phyloP scores from a whole-genome alignment of 2,797 vertebrate species.

The Lacerta agilis region DNA sequence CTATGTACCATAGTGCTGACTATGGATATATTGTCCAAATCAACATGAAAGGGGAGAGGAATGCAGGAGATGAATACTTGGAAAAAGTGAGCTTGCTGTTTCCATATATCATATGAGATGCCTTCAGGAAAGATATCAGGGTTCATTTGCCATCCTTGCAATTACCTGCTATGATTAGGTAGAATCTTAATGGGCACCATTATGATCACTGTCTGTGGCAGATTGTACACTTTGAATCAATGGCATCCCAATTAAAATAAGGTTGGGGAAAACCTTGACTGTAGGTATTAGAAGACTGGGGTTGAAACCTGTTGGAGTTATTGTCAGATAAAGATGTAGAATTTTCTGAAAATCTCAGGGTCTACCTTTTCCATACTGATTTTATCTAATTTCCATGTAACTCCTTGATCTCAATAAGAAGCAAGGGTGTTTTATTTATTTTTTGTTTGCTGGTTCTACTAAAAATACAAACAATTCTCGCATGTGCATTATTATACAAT shows the following conservation, averaged over 20 bases:
- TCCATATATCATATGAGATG: background rate
- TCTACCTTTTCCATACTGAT: no score
- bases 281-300: background rate
- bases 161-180: background rate
- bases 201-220: background rate
- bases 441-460: no score
- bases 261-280: background rate
- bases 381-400: no score
- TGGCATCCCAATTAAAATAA: background rate
- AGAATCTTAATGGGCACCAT: background rate
- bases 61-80: background rate
- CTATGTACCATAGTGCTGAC: background rate
- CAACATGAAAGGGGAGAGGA: background rate
- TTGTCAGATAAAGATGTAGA: background rate
- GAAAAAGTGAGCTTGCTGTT: background rate
- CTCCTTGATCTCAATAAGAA: no score
- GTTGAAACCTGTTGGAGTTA: background rate
- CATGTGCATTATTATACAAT: no score
- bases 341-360: no score
- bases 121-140: background rate
- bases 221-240: background rate
- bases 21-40: slow-evolving; percentile 9
- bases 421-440: no score
- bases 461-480: no score
- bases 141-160: background rate